Evolutionary conservation across 2,797 vertebrate genomes (phyloP), one percentile per base, ranked within the genome.

Genomic region (Austrolebias charrua): DNA sequence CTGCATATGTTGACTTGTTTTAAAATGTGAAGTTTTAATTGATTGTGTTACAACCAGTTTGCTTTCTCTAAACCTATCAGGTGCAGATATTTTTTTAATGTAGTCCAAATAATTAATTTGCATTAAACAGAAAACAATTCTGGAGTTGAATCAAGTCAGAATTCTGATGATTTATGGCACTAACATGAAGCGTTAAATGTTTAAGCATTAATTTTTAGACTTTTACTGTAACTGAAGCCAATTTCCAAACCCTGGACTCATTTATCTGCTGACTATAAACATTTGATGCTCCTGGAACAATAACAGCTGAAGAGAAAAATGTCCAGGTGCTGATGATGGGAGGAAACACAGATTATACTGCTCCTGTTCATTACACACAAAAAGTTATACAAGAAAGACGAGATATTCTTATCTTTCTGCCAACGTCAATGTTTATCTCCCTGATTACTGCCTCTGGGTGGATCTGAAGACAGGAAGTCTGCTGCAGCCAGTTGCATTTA

Each of bases 401-500:
- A 67, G 42, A 78, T 52, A 58, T 70, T 71, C 47, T 8, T 56
- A 59, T 59, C 67, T 56, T 57, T 70, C 81, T 83, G 24, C 24
- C 24, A 24, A 24, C 24, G 24, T 24, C 24, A 24, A 24, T 24
- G 24, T 24, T 24, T 24, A 24, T 24, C 24, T 24, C 24, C 24
- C 82, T 74, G 60, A 76, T 65, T 64, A 56, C 55, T 65, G 63
- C 56, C 58, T 55, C 47, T 75, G 66, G 66, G 69, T 67, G 75
- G 63, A 86, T 75, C 75, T 72, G 65, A 73, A 83, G 78, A 80
- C 79, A 79, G 79, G 82, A 82, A 77, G 77, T 84, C 63, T 57
- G 73, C 66, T 33, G 66, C 69, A 82, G 73, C 71, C 71, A 66
- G 76, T 65, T 82, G 73, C 85, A 75, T 86, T 82, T 80, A 80